A percentile compares a stretch with the other conserved stretches of the same genome.
Conservation (phyloP, 2,888 invertebrate species). For the Palloptera scutellata region DNA sequence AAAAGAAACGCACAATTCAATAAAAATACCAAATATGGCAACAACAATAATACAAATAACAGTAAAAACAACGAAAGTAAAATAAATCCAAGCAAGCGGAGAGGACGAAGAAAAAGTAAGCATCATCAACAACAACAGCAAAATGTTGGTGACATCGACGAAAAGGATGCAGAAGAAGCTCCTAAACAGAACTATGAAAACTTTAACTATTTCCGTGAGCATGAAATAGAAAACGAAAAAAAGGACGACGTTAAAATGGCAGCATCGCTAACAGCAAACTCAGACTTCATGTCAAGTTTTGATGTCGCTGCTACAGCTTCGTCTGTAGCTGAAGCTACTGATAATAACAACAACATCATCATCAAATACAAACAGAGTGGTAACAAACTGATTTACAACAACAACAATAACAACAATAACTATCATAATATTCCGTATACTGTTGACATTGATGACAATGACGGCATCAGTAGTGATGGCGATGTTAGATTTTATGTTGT, state of each 20-base stretch:
- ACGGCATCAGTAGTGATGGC: background rate
- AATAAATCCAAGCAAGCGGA: background rate
- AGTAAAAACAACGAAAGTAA: background rate
- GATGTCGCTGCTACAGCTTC: background rate
- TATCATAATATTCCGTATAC: slow-evolving; percentile 4
- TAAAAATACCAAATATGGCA: slow-evolving; percentile 9
- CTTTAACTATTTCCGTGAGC: background rate
- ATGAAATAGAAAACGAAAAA: background rate
- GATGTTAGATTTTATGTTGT: background rate
- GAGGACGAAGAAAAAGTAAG: no score
- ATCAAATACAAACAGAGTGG: no score
- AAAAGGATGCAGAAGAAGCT: background rate
- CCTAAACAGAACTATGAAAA: background rate
- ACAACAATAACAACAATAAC: slow-evolving; percentile 16
- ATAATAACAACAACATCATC: slow-evolving; percentile 9
- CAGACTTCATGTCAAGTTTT: background rate
- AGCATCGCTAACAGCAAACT: background rate
- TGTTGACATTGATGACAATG: slow-evolving; percentile 4
- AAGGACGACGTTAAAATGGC: background rate
- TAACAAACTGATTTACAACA: slow-evolving; percentile 4
- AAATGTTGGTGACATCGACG: no score
- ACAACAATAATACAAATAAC: slow-evolving; percentile 2
- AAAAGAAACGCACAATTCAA: background rate
- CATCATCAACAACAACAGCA: no score
- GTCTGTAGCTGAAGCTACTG: background rate